Evolutionary conservation across 2,113 vertebrate species (phyloP).

Genomic region (Chionis minor): DNA sequence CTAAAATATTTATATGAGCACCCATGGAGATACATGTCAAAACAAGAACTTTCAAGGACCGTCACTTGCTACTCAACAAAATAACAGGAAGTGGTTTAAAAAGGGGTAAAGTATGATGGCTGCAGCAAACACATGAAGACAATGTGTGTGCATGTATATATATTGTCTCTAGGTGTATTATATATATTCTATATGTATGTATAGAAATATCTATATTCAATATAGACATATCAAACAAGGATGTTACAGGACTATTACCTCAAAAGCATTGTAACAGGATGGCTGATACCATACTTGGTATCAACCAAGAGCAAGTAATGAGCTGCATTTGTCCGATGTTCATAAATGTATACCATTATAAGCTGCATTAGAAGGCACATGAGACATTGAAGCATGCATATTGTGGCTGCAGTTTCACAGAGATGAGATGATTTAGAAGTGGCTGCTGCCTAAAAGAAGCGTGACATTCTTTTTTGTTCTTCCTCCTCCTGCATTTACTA

Average conservation of each 20-base stretch:
- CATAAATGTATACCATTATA: not conserved
- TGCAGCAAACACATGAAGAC: not conserved
- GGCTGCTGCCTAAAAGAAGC: not conserved
- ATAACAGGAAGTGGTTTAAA: not conserved
- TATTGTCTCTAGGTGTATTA: not conserved
- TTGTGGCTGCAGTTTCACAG: not conserved
- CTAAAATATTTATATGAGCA: not conserved
- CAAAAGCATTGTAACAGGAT: not conserved
- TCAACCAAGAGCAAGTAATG: not conserved
- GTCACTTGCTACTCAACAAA: not conserved
- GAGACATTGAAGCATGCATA: not conserved
- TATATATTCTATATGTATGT: not conserved
- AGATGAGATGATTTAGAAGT: not conserved
- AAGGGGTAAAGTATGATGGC: not conserved
- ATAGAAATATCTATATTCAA: not conserved
- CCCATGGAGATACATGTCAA: not conserved
- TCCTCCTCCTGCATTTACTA: not conserved
- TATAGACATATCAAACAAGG: not conserved
- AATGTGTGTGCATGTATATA: not conserved
- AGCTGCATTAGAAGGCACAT: not conserved
- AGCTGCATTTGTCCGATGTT: not conserved
- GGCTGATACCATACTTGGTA: rapidly evolving
- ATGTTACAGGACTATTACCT: not conserved
- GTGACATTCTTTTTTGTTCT: not conserved
- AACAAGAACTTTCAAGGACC: not conserved